Evolutionary conservation across 2,888 invertebrate genomes (phyloP), one percentile per base, ranked within the genome.

Genomic region (Odontothrips loti): DNA sequence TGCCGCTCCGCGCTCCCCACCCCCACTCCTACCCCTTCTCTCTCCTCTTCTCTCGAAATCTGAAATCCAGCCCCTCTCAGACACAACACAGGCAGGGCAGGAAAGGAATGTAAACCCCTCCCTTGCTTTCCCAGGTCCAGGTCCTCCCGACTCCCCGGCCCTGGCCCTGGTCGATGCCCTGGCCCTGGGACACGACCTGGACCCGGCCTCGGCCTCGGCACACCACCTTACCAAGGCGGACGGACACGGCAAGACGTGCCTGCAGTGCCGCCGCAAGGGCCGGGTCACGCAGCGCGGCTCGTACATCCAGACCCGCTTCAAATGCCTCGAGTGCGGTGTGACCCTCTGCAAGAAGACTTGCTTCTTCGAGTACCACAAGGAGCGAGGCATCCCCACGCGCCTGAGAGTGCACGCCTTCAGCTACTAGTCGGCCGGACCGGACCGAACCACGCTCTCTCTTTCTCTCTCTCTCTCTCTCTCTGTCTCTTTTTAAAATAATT

Each of bases 211-310:
- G 51, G 51, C 51, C 51, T 3, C 51, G 84, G 87, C 87, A 84
- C 87, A 88, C 86, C 87, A 87, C 84, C 87, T 88, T 86, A 87
- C 87, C 87, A 88, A 88, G 86, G 87, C 88, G 84, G 87, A 87
- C 85, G 87, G 87, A 84, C 88, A 88, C 85, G 88, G 88, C 84
- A 88, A 87, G 86, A 87, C 87, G 85, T 88, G 88, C 86, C 86
- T 87, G 85, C 87, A 87, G 86, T 88, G 88, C 86, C 87, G 87
- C 86, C 86, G 86, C 84, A 87, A 86, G 84, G 87, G 87, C 84
- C 86, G 87, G 85, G 86, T 87, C 83, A 88, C 88, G 84, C 87
- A 87, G 84, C 87, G 87, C 84, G 88, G 88, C 85, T 87, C 87
- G 83, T 86, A 87, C 85, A 86, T 86, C 84, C 88, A 88, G 86